phyloP scores from a whole-genome alignment of 2,888 invertebrate genomes.

The Thumatha senex region DNA sequence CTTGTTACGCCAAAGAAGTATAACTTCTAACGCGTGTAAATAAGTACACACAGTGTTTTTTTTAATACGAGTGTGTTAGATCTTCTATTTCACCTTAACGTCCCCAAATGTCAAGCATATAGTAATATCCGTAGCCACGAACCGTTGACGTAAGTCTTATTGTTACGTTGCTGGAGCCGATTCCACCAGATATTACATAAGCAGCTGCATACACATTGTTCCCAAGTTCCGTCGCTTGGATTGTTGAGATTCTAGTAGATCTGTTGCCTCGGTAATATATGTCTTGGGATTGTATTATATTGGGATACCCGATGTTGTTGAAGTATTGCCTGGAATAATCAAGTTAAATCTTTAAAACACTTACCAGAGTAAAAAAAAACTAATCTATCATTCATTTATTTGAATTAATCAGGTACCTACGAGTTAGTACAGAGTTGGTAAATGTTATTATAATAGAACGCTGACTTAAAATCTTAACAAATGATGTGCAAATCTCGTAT shows the following conservation, averaged over 20 bases:
- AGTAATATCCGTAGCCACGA: constrained; percentile 62
- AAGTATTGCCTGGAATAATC: constrained; percentile 18
- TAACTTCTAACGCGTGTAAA: too few relatives aligned
- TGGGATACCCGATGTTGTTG: constrained; percentile 41
- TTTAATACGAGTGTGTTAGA: too few relatives aligned
- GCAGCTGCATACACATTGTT: constrained; percentile 54
- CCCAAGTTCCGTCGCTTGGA: constrained; percentile 58
- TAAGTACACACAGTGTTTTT: too few relatives aligned
- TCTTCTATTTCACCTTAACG: constrained; percentile 36
- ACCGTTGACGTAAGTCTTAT: constrained; percentile 55
- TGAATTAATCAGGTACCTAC: too few relatives aligned
- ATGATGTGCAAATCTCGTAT: too few relatives aligned
- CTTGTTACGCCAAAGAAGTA: too few relatives aligned
- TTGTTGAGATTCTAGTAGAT: constrained; percentile 50
- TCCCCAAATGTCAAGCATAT: constrained; percentile 61
- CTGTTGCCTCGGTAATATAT: constrained; percentile 53
- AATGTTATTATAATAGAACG: too few relatives aligned
- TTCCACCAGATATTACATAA: constrained; percentile 48
- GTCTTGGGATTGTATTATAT: constrained; percentile 61
- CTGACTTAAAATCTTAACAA: too few relatives aligned
- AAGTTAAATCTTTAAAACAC: background rate
- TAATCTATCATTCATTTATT: too few relatives aligned
- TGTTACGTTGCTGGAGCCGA: constrained; percentile 51
- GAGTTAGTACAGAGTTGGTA: too few relatives aligned
- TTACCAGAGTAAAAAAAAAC: background rate